Percentiles rank a stretch among this genome's conserved stretches.
Conservation (phyloP, 92 coral and sea anemone species). For the Zoanthus gigantus region DNA sequence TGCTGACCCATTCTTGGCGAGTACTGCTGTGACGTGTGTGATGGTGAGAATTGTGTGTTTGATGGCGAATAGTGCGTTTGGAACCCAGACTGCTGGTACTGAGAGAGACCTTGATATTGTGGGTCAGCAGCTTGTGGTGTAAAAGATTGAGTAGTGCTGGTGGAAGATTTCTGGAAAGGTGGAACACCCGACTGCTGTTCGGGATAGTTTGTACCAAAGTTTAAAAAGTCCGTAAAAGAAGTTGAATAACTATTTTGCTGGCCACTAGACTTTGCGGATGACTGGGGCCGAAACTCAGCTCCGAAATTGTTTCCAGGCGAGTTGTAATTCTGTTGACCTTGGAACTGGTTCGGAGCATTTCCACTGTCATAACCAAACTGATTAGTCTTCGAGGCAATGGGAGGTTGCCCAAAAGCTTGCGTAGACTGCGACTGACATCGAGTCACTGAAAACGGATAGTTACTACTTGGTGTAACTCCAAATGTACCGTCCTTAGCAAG, state of each 20-base stretch:
- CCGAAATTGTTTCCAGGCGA: conserved; percentile 38
- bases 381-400: background rate
- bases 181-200: conserved; percentile 31
- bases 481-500: conserved; percentile 21
- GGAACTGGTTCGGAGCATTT: background rate
- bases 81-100: conserved; percentile 37
- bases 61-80: conserved; percentile 40
- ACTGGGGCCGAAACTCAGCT: conserved; percentile 27
- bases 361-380: conserved; percentile 40
- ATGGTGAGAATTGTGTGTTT: conserved; percentile 34
- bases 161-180: conserved; percentile 36
- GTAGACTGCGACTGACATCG: conserved; percentile 4
- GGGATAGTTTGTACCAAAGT: conserved; percentile 34
- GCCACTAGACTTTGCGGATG: conserved; percentile 25
- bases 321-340: conserved; percentile 24
- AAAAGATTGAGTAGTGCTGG: conserved; percentile 16
- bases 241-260: conserved; percentile 35
- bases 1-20: conserved; percentile 40
- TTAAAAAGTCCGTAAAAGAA: conserved; percentile 40
- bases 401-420: conserved; percentile 12
- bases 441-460: conserved; percentile 4
- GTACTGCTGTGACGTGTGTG: conserved; percentile 32
- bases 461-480: conserved; percentile 21
- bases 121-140: conserved; percentile 31
- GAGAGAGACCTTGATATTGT: conserved; percentile 38